Base-by-base conservation (phyloP, 2,888 invertebrate species). In the Morpho achilles region DNA sequence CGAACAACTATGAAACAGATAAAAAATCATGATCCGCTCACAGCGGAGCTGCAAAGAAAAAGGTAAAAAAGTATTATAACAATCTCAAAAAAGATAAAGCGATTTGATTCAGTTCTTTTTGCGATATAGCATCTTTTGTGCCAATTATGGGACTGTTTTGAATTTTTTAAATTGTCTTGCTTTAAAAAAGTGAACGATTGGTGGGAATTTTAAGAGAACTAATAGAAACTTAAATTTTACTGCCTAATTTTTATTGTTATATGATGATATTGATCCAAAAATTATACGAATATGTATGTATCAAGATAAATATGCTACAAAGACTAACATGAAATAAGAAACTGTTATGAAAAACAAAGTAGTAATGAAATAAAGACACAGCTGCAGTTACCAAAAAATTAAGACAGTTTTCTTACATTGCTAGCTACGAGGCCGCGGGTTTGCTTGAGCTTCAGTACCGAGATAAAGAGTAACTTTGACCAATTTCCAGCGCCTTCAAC, bases 71-170 rank as follows among this genome's bases (percentile, higher is more conserved):
- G 82, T 83, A n/a, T n/a, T n/a, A n/a, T n/a, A 82, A 82, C 81
- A 83, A 83, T 83, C 80, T 79, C 65, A 73, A 85, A 83, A 85
- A 79, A 80, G 79, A 83, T 82, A 82, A 84, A 79, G 74, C 76
- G 74, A 70, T 71, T 68, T 75, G 73, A 75, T 73, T 70, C 70
- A 75, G 70, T 74, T 76, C 77, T 82, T 84, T 84, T 75, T 79
- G 78, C 79, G 80, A 82, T 84, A 80, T 74, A 75, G 74, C 67
- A 79, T 85, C 87, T 84, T 85, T 88, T 89, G 86, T 89, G 88
- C 86, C 87, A 88, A 88, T 88, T 89, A 87, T 82, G 75, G 80
- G 76, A 74, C 73, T 69, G 71, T 76, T 76, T 79, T 74, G 67
- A 69, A 69, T 72, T 69, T 76, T 80, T 80, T 77, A 73, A 58